A percentile compares a stretch with the other conserved stretches of the same genome.
Evolutionary conservation across 53 echinoderm and acorn worm genomes (phyloP).

Genomic region (Crossaster papposus): DNA sequence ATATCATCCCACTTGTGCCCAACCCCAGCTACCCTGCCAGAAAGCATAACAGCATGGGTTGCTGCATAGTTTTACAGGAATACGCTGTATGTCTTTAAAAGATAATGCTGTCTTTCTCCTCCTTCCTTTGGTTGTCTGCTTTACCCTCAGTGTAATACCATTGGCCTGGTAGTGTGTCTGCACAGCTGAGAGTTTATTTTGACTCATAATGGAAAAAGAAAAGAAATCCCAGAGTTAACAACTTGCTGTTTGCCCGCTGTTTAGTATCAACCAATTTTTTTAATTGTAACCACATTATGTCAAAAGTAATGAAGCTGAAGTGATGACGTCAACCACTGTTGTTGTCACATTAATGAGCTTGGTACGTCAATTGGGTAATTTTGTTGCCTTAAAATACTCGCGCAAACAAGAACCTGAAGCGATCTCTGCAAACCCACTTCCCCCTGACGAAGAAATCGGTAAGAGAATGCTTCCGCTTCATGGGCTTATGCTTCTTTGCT

Average conservation of each 20-base stretch:
- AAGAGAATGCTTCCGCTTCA: not conserved
- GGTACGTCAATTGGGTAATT: no score
- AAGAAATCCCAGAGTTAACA: not conserved
- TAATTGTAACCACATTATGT: no score
- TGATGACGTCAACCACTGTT: no score
- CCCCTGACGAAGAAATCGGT: not conserved
- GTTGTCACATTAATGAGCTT: no score
- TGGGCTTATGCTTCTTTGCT: no score
- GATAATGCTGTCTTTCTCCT: constrained; percentile 33
- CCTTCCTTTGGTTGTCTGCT: constrained; percentile 20
- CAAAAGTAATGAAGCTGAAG: no score
- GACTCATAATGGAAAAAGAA: not conserved
- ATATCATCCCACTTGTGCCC: constrained; percentile 50
- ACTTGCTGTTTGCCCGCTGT: not conserved
- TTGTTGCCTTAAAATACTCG: no score
- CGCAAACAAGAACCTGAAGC: not conserved
- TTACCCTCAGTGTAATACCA: constrained; percentile 4
- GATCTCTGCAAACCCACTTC: not conserved
- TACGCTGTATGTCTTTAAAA: constrained; percentile 36
- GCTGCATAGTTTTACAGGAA: constrained; percentile 43
- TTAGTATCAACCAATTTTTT: no score
- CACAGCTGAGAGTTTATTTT: constrained; percentile 37
- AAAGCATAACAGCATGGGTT: constrained; percentile 36
- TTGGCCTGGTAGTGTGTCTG: constrained; percentile 35
- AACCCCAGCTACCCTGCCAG: constrained; percentile 24